These are phyloP conservation scores for Phragmatobia fuliginosa DNA, from an alignment of 2,888 invertebrate species.

Conservation along the genomic window DNA sequence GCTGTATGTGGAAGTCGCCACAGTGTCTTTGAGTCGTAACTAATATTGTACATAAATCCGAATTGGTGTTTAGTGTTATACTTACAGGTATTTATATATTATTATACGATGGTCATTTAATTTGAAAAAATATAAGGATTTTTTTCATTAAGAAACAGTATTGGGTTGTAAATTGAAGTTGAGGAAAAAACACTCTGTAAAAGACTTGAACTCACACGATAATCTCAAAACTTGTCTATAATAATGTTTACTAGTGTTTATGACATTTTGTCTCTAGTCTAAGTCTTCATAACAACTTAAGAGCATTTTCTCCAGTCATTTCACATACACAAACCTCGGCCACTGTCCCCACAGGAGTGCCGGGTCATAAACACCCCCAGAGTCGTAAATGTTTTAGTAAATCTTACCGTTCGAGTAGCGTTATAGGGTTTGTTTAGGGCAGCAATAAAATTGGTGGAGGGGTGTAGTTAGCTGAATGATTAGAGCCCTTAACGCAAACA, in stretches of 20 bases:
- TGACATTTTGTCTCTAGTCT: background rate
- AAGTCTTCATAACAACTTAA: background rate
- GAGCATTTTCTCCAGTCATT: background rate
- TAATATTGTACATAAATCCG: background rate
- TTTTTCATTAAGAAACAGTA: too few species aligned
- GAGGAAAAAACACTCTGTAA: background rate
- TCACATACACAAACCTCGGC: conserved; percentile 13
- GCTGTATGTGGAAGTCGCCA: too few species aligned
- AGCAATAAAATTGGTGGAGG: conserved; percentile 15
- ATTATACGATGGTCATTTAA: too few species aligned
- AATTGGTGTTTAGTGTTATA: background rate
- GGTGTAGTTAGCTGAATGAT: background rate
- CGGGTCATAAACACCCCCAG: conserved; percentile 38
- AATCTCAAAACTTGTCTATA: background rate
- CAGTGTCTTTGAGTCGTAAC: too few species aligned
- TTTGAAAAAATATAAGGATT: too few species aligned
- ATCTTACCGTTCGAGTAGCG: conserved; percentile 37
- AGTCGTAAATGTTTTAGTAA: conserved; percentile 45
- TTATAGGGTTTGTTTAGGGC: conserved; percentile 37
- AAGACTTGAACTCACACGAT: background rate
- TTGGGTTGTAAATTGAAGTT: too few species aligned
- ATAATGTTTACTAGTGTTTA: background rate
- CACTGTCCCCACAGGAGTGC: conserved; percentile 31
- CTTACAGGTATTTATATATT: too few species aligned
- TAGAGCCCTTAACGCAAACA: background rate